Percentiles rank a stretch among this genome's conserved stretches.
Evolutionary conservation across 2,113 vertebrate species (phyloP).

Genomic region (Tyto alba): DNA sequence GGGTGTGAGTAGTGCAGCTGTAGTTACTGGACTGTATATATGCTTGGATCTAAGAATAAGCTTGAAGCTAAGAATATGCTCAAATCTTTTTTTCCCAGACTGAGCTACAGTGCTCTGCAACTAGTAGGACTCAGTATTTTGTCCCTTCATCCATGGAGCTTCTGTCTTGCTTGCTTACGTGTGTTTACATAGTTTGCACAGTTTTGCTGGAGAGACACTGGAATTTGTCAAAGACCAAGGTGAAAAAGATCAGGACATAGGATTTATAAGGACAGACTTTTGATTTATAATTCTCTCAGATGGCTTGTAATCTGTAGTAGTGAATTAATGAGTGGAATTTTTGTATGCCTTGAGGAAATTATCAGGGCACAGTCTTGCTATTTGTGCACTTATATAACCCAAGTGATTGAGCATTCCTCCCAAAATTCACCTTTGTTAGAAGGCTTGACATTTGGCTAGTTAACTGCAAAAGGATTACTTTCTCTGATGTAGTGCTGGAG

Average conservation of each 20-base stretch:
- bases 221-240: neutral
- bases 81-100: neutral
- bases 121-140: neutral
- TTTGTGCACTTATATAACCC: neutral
- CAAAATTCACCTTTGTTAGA: neutral
- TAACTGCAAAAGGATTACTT: neutral
- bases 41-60: neutral
- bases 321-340: neutral
- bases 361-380: neutral
- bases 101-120: neutral
- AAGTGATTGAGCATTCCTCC: neutral
- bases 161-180: neutral
- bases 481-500: neutral
- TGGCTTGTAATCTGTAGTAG: neutral
- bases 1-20: neutral
- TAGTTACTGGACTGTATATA: neutral
- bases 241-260: neutral
- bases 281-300: neutral
- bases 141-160: neutral
- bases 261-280: neutral
- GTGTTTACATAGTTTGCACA: neutral
- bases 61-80: neutral
- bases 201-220: neutral
- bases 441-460: neutral
- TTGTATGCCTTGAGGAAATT: neutral